Evolutionary conservation across 2,888 invertebrate species (phyloP), one percentile per base, ranked within the genome.

Genomic region (Plusia festucae): DNA sequence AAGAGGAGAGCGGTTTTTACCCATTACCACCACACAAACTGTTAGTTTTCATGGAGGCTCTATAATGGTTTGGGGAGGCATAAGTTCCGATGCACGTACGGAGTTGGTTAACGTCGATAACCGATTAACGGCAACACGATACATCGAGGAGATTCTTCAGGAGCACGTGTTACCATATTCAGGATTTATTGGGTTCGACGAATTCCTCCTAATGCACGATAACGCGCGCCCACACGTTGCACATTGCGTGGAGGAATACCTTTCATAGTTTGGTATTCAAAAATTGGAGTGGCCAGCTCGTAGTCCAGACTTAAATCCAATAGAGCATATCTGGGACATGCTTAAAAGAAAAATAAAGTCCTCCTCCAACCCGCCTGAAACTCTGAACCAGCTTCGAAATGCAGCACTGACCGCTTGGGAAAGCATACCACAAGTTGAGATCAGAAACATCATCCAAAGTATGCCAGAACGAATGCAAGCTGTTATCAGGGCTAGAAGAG

Each of bases 251-350:
- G 24, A 54, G 7, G 30, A 55, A 22, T 57, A 63, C 22, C 46
- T 55, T 13, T 20, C 34, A 8, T 55, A 55, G 6, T 54, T 59
- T 3, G 44, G 59, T 30, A 59, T 73, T 53, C 59, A 55, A 60
- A 73, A 56, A 56, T 60, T 70, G 44, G 20, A 64, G 15, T 72
- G 64, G 65, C 68, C 68, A 55, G 68, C 68, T 24, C 69, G 59
- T 20, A 76, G 73, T 32, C 76, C 71, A 15, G 73, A 74, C 68
- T 55, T 76, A 24, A 73, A 71, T 49, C 70, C 73, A 0, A 76
- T 76, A 53, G 69, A 77, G 32, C 70, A 77, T 58, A 40, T 71
- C 27, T 74, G 67, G 64, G 66, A 70, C 53, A 57, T 62, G 66
- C 66, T 73, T 20, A 69, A 65, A 69, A 61, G 58, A 30, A 60